phyloP scores from a whole-genome alignment of 2,113 vertebrate species.

The Varanus salvator region DNA sequence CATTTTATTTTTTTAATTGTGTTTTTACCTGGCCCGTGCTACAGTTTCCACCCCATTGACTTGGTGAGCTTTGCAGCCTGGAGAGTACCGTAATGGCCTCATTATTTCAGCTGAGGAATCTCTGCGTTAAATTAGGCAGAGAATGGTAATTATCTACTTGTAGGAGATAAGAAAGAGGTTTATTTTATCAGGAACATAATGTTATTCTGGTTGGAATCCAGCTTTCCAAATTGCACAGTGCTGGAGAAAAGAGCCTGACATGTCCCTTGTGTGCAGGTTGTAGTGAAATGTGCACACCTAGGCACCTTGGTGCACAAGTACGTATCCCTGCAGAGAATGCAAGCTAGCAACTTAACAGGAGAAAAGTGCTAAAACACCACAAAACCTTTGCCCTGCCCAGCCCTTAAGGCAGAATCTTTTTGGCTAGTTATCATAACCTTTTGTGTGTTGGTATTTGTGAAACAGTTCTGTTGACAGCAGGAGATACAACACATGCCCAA shows the following conservation, averaged over 20 bases:
- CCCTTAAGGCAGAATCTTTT: background rate
- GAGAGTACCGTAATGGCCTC: constrained; percentile 66
- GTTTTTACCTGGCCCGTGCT: constrained; percentile 47
- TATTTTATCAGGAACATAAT: constrained; percentile 22
- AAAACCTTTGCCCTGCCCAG: background rate
- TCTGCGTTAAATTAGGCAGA: constrained; percentile 67
- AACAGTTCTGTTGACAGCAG: background rate
- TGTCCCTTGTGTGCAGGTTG: background rate
- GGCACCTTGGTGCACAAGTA: background rate
- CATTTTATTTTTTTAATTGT: background rate
- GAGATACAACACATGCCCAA: background rate
- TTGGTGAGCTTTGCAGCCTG: constrained; percentile 30
- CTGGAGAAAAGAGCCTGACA: background rate
- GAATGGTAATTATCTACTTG: constrained; percentile 72
- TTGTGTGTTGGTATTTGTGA: accelerated
- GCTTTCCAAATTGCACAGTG: background rate
- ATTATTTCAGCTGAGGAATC: constrained; percentile 65
- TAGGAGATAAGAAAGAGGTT: constrained; percentile 38
- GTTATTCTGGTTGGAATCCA: constrained; percentile 5
- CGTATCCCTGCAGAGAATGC: background rate
- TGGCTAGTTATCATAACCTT: background rate
- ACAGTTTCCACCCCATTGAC: constrained; percentile 36
- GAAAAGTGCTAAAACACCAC: background rate
- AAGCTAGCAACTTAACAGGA: background rate
- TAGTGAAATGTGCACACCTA: accelerated